Conservation (phyloP, 2,888 invertebrate species). For the Drosophila hamatofila region DNA sequence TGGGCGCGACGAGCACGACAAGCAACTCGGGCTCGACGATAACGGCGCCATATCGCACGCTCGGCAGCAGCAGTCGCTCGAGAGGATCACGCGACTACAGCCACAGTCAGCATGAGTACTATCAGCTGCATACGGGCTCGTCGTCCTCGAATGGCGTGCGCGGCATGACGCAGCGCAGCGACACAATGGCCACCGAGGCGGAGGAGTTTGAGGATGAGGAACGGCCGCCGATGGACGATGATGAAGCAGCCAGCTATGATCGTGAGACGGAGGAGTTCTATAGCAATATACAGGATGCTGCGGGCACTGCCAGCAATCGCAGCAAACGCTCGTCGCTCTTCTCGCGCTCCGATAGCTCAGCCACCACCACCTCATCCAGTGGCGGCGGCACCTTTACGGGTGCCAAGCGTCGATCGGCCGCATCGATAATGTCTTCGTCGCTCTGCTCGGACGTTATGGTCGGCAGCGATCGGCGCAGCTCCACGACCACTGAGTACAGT, state of each 20-base stretch:
- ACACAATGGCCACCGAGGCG: conserved; percentile 72
- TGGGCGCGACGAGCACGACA: conserved; percentile 68
- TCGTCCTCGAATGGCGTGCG: conserved; percentile 66
- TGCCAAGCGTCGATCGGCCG: conserved; percentile 83
- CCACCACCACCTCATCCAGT: conserved; percentile 84
- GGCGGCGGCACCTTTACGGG: conserved; percentile 84
- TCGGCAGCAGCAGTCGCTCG: conserved; percentile 47
- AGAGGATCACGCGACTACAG: conserved; percentile 60
- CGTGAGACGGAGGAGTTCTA: conserved; percentile 84
- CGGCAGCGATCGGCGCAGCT: conserved; percentile 84
- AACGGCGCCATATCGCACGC: conserved; percentile 66
- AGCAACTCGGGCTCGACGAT: conserved; percentile 60
- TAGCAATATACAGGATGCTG: conserved; percentile 83
- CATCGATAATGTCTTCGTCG: conserved; percentile 85
- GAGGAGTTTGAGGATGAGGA: conserved; percentile 74
- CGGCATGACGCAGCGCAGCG: conserved; percentile 60
- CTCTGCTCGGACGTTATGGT: conserved; percentile 83
- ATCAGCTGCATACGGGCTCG: conserved; percentile 61
- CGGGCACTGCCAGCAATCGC: conserved; percentile 70
- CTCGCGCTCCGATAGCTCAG: conserved; percentile 85
- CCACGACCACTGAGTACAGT: conserved; percentile 83
- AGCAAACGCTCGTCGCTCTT: conserved; percentile 84
- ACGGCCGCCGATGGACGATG: conserved; percentile 65
- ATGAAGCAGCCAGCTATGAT: conserved; percentile 77
- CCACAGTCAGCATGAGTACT: conserved; percentile 61